Evolutionary conservation across 2,888 invertebrate genomes (phyloP).

Genomic region (Oasisia sp.): DNA sequence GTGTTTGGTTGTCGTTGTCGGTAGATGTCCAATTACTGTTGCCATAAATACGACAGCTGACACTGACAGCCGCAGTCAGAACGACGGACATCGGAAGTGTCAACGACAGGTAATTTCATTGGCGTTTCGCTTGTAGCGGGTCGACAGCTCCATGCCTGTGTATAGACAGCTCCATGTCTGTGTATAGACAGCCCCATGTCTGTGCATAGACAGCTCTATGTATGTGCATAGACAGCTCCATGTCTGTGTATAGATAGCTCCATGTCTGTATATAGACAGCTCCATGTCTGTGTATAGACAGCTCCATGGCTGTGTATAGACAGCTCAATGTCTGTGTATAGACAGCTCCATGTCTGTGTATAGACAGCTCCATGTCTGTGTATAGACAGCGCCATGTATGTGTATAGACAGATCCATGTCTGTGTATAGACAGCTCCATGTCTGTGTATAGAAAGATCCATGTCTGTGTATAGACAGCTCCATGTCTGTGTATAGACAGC

Average conservation of each 20-base stretch:
- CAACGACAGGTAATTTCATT: neutral
- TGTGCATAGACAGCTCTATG: too few relatives aligned
- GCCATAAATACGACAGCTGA: slow-evolving; percentile 9
- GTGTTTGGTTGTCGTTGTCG: neutral
- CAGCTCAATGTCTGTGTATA: neutral
- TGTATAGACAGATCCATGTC: neutral
- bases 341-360: neutral
- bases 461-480: too few relatives aligned
- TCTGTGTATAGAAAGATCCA: too few relatives aligned
- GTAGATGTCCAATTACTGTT: slow-evolving; percentile 3
- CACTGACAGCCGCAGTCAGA: neutral
- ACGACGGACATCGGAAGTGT: neutral
- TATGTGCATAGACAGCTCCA: neutral
- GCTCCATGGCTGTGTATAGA: neutral
- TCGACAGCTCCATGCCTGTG: neutral
- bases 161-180: neutral
- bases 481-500: neutral
- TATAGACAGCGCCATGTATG: too few relatives aligned
- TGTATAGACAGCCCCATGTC: neutral
- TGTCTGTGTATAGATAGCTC: neutral
- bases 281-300: neutral
- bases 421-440: neutral
- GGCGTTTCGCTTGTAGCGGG: neutral
- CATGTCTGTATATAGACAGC: too few relatives aligned
- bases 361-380: neutral